phyloP scores from a whole-genome alignment of 2,888 invertebrate genomes.

The Pyrgus malvae region DNA sequence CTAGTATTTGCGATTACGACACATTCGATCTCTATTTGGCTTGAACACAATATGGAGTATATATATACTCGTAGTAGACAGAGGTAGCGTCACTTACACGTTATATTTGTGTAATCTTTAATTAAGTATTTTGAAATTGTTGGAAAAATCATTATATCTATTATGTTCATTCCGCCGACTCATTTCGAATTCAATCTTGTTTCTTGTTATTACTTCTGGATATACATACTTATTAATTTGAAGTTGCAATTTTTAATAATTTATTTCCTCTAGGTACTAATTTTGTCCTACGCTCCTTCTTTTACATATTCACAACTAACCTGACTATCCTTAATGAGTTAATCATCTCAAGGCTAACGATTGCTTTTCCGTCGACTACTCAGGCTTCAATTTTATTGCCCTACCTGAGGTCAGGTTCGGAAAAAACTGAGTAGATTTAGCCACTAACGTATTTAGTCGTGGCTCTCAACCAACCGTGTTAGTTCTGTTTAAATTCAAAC shows the following conservation, averaged over 20 bases:
- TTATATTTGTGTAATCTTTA: too few species aligned
- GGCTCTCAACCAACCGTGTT: background rate
- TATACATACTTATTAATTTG: too few species aligned
- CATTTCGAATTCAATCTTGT: too few species aligned
- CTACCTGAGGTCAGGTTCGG: slow-evolving; percentile 5
- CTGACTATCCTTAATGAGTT: slow-evolving; percentile 2
- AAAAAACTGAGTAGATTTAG: slow-evolving; percentile 6
- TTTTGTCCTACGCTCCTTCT: background rate
- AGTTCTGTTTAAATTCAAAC: background rate
- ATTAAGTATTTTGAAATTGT: too few species aligned
- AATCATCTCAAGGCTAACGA: slow-evolving; percentile 11
- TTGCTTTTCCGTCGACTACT: slow-evolving; percentile 11
- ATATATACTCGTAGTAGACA: too few species aligned
- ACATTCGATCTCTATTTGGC: slow-evolving; percentile 3
- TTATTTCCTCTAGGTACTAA: too few species aligned
- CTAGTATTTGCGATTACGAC: slow-evolving; percentile 17
- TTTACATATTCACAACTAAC: background rate
- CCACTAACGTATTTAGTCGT: background rate
- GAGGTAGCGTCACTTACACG: background rate
- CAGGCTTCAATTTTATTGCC: slow-evolving; percentile 11
- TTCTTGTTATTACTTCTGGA: too few species aligned
- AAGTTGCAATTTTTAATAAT: too few species aligned
- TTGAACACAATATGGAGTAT: background rate
- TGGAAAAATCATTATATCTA: too few species aligned
- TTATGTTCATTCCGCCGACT: too few species aligned